Percentiles rank a stretch among this genome's conserved stretches.
Conservation (phyloP, 2,797 vertebrate species). For the Sparus aurata region DNA sequence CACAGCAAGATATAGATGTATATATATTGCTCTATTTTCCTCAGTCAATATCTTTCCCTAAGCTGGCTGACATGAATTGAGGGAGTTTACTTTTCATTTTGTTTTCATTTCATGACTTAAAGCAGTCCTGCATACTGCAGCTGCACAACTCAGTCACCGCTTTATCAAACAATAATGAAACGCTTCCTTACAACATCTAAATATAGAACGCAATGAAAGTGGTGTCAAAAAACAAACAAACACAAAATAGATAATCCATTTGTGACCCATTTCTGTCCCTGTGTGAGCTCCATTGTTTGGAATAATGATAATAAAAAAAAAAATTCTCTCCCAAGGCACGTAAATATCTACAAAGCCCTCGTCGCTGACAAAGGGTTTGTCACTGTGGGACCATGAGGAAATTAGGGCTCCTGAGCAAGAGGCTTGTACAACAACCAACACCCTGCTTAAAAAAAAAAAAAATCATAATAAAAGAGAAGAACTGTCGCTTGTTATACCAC, state of each 20-base stretch:
- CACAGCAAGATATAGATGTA: background rate
- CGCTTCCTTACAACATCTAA: slow-evolving; percentile 62
- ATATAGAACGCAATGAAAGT: slow-evolving; percentile 74
- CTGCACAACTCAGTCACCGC: slow-evolving; percentile 34
- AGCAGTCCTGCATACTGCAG: slow-evolving; percentile 8
- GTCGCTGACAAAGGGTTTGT: slow-evolving; percentile 71
- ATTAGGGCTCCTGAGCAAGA: slow-evolving; percentile 66
- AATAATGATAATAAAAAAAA: slow-evolving; percentile 66
- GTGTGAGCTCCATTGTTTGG: slow-evolving; percentile 76
- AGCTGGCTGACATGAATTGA: slow-evolving; percentile 4
- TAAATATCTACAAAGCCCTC: slow-evolving; percentile 78
- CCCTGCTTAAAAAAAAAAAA: slow-evolving; percentile 50
- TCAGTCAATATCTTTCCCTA: background rate
- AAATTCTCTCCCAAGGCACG: slow-evolving; percentile 64
- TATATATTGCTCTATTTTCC: background rate
- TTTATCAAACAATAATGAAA: slow-evolving; percentile 71
- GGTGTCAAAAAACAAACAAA: slow-evolving; percentile 75
- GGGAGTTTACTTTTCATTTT: slow-evolving; percentile 32
- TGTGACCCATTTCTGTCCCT: slow-evolving; percentile 83
- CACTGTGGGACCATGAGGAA: slow-evolving; percentile 68
- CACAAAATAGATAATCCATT: slow-evolving; percentile 79
- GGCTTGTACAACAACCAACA: slow-evolving; percentile 54
- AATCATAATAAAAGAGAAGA: slow-evolving; percentile 33
- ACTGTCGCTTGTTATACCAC: slow-evolving; percentile 56
- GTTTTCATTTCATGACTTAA: slow-evolving; percentile 49